These are phyloP conservation scores for Heliconius erato DNA, from an alignment of 2,888 invertebrate species.

Conservation along the genomic window DNA sequence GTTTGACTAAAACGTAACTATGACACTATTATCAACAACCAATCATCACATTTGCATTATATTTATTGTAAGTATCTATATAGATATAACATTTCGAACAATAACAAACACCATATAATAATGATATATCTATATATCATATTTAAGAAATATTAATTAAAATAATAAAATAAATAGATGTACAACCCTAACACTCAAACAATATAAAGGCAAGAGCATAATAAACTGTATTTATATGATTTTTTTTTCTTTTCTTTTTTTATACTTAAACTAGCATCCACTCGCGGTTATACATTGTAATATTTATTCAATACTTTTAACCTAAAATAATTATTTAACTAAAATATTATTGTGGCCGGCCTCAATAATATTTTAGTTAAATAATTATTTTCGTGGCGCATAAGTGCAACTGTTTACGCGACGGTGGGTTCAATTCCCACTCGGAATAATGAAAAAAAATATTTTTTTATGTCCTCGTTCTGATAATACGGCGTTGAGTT, in stretches of 20 bases:
- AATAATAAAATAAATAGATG: conserved; percentile 6
- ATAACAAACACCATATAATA: background rate
- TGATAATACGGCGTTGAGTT: too few species aligned
- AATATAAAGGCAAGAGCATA: conserved; percentile 38
- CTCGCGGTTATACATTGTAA: conserved; percentile 3
- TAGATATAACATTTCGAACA: background rate
- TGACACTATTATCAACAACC: background rate
- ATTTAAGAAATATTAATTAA: conserved; percentile 18
- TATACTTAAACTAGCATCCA: conserved; percentile 24
- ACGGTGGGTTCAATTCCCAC: too few species aligned
- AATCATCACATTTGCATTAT: background rate
- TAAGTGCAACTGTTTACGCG: too few species aligned
- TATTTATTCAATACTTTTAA: background rate
- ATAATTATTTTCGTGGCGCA: too few species aligned
- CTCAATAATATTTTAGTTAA: too few species aligned
- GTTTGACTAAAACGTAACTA: background rate
- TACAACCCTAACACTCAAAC: conserved; percentile 38
- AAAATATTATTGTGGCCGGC: too few species aligned
- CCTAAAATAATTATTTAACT: background rate
- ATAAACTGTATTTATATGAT: conserved; percentile 36
- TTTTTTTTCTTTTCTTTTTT: conserved; percentile 34
- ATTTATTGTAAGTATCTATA: background rate
- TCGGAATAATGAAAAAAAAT: too few species aligned
- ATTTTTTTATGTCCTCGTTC: too few species aligned
- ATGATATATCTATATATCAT: background rate